Evolutionary conservation across 2,797 vertebrate genomes (phyloP).

Genomic region (Enteromius paludinosus): DNA sequence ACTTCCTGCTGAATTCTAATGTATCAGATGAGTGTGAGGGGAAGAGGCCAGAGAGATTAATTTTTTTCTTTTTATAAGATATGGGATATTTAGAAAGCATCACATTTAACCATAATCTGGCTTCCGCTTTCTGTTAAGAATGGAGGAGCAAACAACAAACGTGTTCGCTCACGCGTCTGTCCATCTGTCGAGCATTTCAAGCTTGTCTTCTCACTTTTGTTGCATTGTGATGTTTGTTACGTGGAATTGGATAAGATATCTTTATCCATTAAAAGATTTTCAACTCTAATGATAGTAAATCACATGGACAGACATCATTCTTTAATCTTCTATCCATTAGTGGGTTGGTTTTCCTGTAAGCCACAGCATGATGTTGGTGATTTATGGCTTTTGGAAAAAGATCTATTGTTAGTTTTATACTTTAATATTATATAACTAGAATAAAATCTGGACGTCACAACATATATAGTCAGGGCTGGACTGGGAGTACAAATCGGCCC

Average conservation of each 20-base stretch:
- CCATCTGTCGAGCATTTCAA: slow-evolving; percentile 13
- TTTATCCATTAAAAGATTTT: slow-evolving; percentile 6
- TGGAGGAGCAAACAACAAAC: neutral
- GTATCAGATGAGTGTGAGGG: neutral
- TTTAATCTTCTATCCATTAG: slow-evolving; percentile 32
- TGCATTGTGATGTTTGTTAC: neutral
- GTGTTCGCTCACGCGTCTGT: neutral
- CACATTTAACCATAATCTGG: slow-evolving; percentile 8
- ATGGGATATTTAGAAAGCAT: slow-evolving; percentile 8
- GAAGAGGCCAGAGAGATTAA: neutral
- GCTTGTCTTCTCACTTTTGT: neutral
- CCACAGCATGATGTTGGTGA: neutral
- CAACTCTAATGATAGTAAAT: neutral
- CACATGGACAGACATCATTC: slow-evolving; percentile 28
- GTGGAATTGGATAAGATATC: slow-evolving; percentile 3
- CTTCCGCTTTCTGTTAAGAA: neutral
- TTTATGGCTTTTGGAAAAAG: slow-evolving; percentile 13
- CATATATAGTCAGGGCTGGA: no score
- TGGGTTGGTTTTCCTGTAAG: slow-evolving; percentile 29
- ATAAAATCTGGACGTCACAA: slow-evolving; percentile 14
- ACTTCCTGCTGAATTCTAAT: slow-evolving; percentile 15
- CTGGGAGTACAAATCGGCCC: no score
- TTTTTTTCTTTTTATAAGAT: slow-evolving; percentile 17
- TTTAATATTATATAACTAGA: slow-evolving; percentile 36
- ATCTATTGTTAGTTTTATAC: neutral